phyloP scores from a whole-genome alignment of 1,140 invertebrate genomes.

The Drosophila fuyamai region DNA sequence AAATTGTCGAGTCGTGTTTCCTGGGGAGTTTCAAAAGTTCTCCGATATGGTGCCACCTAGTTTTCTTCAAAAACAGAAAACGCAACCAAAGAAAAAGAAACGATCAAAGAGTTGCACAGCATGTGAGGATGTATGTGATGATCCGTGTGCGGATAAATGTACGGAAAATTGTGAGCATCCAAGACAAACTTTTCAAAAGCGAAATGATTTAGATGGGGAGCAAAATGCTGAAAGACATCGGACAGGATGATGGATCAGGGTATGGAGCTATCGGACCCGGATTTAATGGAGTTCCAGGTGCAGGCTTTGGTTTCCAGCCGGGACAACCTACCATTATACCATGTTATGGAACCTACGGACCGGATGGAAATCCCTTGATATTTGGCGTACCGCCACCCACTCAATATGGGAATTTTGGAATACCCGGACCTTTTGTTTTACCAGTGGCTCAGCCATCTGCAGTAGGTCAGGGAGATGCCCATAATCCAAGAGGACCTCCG shows the following conservation, averaged over 20 bases:
- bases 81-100: not conserved
- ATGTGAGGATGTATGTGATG: not conserved
- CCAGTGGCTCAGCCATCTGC: not conserved
- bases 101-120: not conserved
- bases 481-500: not conserved
- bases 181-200: not conserved
- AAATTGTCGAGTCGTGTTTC: not conserved
- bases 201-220: not conserved
- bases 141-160: not conserved
- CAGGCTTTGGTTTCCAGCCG: not conserved
- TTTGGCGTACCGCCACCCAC: not conserved
- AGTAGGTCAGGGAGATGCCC: not conserved
- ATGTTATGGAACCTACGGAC: not conserved
- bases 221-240: not conserved
- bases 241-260: not conserved
- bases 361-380: not conserved
- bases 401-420: not conserved
- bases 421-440: not conserved
- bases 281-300: not conserved
- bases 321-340: slow-evolving; percentile 3
- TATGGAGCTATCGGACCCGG: not conserved
- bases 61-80: slow-evolving; percentile 31
- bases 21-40: slow-evolving; percentile 53
- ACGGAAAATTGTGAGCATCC: not conserved
- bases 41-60: slow-evolving; percentile 50